phyloP scores from a whole-genome alignment of 2,113 vertebrate genomes.

The Malurus melanocephalus region DNA sequence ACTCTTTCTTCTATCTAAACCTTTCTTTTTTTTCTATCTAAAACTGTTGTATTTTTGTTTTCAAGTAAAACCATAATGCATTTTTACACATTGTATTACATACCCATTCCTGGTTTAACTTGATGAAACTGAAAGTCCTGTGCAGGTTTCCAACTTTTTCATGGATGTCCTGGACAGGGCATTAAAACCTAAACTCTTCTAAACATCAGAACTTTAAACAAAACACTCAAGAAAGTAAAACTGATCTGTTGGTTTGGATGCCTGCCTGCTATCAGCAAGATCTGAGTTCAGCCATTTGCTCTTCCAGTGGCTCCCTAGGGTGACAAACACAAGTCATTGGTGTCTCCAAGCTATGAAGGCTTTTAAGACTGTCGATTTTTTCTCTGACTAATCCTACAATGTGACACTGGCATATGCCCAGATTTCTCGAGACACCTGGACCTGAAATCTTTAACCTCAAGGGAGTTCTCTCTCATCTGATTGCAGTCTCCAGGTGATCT shows the following conservation, averaged over 20 bases:
- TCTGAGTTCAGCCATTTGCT: background rate
- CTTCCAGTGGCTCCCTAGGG: background rate
- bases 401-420: background rate
- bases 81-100: background rate
- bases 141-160: background rate
- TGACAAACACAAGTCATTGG: background rate
- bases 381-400: background rate
- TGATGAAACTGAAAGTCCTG: background rate
- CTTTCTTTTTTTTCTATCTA: background rate
- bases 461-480: background rate
- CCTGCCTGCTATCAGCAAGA: background rate
- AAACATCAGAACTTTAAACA: background rate
- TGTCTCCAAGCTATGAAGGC: background rate
- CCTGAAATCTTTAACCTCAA: background rate
- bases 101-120: background rate
- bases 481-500: background rate
- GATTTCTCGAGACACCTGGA: background rate
- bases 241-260: background rate
- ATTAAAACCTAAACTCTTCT: background rate
- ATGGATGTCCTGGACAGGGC: background rate
- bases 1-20: background rate
- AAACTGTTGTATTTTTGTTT: background rate
- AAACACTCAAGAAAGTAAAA: rapidly evolving
- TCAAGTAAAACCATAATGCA: background rate
- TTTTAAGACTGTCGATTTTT: background rate